phyloP scores from a whole-genome alignment of 1,140 invertebrate species.

The Drosophila prosaltans region DNA sequence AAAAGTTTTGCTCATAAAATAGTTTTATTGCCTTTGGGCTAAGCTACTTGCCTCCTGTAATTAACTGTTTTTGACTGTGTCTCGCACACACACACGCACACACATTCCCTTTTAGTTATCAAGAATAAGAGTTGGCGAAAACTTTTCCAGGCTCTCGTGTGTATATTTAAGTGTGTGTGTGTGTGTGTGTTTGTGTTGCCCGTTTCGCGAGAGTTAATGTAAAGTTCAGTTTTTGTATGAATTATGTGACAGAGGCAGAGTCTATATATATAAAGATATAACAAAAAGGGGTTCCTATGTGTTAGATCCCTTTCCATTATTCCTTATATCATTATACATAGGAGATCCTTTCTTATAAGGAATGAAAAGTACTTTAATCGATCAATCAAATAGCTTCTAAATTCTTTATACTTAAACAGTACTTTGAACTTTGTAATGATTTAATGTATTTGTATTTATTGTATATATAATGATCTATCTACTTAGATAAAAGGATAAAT shows the following conservation, averaged over 20 bases:
- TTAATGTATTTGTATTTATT: no score
- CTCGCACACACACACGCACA: constrained; percentile 18
- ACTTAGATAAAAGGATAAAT: no score
- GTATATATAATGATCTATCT: no score
- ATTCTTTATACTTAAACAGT: no score
- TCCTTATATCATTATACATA: no score
- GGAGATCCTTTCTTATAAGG: no score
- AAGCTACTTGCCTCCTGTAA: constrained; percentile 74
- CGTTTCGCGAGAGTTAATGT: constrained; percentile 52
- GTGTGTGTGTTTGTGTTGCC: background rate
- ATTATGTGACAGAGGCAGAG: constrained; percentile 51
- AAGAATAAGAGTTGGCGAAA: background rate
- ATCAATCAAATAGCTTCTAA: no score
- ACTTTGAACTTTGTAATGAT: no score
- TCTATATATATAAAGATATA: no score
- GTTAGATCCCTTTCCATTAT: no score
- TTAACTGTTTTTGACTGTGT: constrained; percentile 72
- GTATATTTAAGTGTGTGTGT: constrained; percentile 23
- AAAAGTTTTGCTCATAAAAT: constrained; percentile 71
- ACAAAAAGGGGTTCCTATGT: no score
- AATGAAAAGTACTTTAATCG: no score
- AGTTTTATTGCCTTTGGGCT: constrained; percentile 65
- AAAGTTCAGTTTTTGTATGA: constrained; percentile 51
- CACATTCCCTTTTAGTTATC: background rate
- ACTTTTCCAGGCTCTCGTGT: constrained; percentile 30